Evolutionary conservation across 2,888 invertebrate species (phyloP).

Genomic region (Nasonia oneida): DNA sequence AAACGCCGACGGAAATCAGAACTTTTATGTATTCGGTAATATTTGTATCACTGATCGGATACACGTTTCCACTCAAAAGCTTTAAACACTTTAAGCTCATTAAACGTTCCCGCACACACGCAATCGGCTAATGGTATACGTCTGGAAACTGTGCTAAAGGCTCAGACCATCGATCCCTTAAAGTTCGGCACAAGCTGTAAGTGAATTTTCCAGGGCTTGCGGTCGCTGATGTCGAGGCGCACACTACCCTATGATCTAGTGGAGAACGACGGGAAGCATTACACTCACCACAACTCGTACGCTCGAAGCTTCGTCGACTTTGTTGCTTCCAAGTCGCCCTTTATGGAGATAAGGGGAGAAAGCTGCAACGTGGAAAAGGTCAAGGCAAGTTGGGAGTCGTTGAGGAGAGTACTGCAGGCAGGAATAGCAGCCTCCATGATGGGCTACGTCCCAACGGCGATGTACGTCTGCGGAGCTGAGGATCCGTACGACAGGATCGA

Average conservation of each 20-base stretch:
- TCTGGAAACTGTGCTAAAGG: too few relatives aligned
- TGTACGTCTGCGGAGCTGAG: conserved; percentile 66
- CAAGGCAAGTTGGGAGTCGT: background rate
- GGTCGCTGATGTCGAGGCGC: conserved; percentile 59
- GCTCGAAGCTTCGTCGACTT: background rate
- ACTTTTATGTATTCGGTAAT: too few relatives aligned
- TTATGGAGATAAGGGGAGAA: conserved; percentile 17
- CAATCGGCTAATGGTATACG: too few relatives aligned
- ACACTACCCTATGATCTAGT: conserved; percentile 64
- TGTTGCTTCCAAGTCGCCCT: background rate
- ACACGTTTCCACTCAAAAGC: too few relatives aligned
- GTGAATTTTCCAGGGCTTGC: conserved; percentile 56
- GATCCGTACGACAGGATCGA: conserved; percentile 24
- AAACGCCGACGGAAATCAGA: too few relatives aligned
- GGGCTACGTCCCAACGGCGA: conserved; percentile 66
- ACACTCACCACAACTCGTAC: conserved; percentile 25
- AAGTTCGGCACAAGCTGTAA: background rate
- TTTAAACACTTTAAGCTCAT: too few relatives aligned
- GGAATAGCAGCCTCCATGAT: conserved; percentile 65
- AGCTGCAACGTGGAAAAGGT: background rate
- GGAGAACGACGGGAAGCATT: background rate
- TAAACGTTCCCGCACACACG: too few relatives aligned
- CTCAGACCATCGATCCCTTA: too few relatives aligned
- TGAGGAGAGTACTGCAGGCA: background rate
- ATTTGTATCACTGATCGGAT: too few relatives aligned